These are phyloP conservation scores for Eutrigla gurnardus DNA, from an alignment of 2,797 vertebrate genomes.

Conservation along the genomic window DNA sequence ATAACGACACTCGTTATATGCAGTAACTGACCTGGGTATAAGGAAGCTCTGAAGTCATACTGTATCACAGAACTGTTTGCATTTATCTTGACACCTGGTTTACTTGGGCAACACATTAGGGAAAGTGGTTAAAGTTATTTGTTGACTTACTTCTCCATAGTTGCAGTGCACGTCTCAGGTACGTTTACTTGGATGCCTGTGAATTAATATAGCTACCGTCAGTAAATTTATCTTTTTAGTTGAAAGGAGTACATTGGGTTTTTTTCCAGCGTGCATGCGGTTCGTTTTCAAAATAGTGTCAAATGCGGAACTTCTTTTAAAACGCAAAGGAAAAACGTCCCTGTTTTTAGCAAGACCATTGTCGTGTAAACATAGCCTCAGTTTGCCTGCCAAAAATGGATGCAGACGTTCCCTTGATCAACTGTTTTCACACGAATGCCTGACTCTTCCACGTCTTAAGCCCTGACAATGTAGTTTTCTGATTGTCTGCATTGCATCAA, in stretches of 20 bases:
- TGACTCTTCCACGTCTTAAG: background rate
- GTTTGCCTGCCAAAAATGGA: background rate
- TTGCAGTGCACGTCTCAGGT: background rate
- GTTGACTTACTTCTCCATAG: conserved; percentile 21
- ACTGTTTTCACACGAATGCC: background rate
- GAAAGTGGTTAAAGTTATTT: background rate
- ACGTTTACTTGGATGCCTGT: conserved; percentile 22
- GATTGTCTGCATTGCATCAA: background rate
- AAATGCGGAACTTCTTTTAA: too few relatives aligned
- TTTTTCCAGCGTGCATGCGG: too few relatives aligned
- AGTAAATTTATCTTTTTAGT: background rate
- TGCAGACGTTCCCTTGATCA: too few relatives aligned
- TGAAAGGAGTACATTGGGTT: background rate
- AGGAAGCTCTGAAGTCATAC: background rate
- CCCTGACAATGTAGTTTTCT: background rate
- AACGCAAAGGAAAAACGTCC: too few relatives aligned
- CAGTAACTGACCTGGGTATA: background rate
- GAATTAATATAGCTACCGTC: background rate
- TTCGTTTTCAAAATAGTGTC: too few relatives aligned
- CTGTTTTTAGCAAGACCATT: too few relatives aligned
- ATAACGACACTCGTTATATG: background rate
- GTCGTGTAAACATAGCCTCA: background rate
- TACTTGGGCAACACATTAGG: background rate
- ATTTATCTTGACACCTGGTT: background rate
- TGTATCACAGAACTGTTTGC: background rate